These are phyloP conservation scores for Monodelphis domestica DNA, from an alignment of 2,797 vertebrate species.

Conservation along the genomic window DNA sequence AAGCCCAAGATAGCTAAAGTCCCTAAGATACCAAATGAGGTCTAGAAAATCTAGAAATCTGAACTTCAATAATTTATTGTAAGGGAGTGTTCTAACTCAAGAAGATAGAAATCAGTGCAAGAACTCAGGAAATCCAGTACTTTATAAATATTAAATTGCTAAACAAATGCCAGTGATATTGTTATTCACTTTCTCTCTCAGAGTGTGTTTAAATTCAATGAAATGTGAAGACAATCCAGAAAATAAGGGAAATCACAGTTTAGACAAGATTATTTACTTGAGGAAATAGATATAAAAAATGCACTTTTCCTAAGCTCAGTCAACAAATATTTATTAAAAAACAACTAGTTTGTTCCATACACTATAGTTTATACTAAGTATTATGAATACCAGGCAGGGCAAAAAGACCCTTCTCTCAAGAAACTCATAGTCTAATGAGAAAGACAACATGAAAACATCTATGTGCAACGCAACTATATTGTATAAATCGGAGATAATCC, in stretches of 20 bases:
- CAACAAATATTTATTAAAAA: not conserved
- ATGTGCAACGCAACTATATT: not conserved
- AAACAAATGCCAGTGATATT: not conserved
- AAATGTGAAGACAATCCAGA: not conserved
- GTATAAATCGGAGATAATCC: not conserved
- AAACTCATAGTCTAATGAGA: not conserved
- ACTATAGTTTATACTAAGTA: not conserved
- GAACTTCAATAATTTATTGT: not conserved
- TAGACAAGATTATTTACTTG: not conserved
- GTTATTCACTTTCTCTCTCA: not conserved
- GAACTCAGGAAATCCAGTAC: not conserved
- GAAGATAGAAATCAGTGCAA: not conserved
- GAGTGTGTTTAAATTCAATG: not conserved
- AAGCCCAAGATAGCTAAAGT: not conserved
- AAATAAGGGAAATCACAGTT: not conserved
- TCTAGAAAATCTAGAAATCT: not conserved
- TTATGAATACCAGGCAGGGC: not conserved
- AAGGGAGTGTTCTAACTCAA: not conserved
- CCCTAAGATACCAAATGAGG: not conserved
- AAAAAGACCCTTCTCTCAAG: not conserved
- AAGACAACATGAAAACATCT: not conserved
- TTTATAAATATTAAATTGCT: not conserved
- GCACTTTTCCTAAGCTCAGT: not conserved
- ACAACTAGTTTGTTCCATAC: not conserved
- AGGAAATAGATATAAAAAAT: not conserved